Conservation (phyloP, 2,797 vertebrate genomes). For the Steatocranus sp. region DNA sequence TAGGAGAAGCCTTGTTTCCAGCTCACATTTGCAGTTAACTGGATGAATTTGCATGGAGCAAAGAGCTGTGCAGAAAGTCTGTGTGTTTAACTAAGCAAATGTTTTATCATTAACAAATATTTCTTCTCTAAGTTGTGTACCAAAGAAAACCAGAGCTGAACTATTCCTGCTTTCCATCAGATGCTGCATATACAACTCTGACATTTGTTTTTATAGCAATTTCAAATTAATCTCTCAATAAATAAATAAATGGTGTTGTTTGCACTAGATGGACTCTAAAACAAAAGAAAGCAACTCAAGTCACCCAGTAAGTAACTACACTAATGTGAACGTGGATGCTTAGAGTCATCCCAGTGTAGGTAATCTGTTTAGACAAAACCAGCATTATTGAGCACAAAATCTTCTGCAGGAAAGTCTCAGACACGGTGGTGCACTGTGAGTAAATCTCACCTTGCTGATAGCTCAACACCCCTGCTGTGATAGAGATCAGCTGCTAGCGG, state of each 20-base stretch:
- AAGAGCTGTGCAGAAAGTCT: not conserved
- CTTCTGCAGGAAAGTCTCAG: not conserved
- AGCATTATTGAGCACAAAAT: not conserved
- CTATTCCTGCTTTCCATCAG: not conserved
- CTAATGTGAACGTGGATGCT: not conserved
- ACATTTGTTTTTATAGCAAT: not conserved
- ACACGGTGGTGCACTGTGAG: not conserved
- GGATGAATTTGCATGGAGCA: fast-evolving
- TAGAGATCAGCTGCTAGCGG: conserved; percentile 18
- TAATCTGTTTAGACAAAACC: not conserved
- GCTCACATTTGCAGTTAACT: not conserved
- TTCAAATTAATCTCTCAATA: not conserved
- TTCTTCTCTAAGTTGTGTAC: not conserved
- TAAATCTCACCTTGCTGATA: not conserved
- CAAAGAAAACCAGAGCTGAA: not conserved
- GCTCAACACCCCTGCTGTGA: not conserved
- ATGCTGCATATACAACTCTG: not conserved
- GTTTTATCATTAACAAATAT: not conserved
- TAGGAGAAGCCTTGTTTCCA: not conserved
- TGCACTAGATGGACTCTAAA: not conserved
- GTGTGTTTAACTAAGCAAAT: not conserved
- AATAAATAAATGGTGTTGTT: not conserved
- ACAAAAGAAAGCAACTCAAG: not conserved
- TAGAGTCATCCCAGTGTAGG: not conserved
- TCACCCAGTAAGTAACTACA: not conserved